phyloP scores from a whole-genome alignment of 2,888 invertebrate genomes.

The Trachelus stipa region DNA sequence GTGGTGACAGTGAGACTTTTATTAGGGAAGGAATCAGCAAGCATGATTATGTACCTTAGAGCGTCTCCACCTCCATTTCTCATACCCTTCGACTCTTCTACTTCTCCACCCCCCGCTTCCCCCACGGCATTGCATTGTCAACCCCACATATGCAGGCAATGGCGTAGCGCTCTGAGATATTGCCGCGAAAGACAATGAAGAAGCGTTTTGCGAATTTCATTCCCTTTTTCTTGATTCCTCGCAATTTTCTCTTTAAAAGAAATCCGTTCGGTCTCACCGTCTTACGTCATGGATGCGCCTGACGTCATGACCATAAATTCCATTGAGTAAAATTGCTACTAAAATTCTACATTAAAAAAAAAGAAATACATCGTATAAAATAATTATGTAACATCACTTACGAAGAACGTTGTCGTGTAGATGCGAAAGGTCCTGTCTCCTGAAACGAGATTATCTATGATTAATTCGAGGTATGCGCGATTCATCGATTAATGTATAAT shows the following conservation, averaged over 20 bases:
- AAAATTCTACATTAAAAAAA: background rate
- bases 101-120: slow-evolving; percentile 30
- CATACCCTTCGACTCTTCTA: slow-evolving; percentile 12
- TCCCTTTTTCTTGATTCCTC: background rate
- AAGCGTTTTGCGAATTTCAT: background rate
- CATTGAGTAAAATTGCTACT: background rate
- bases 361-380: background rate
- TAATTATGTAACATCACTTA: slow-evolving; percentile 44
- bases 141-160: slow-evolving; percentile 42
- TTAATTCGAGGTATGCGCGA: too few species aligned
- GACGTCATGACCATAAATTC: background rate
- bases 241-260: too few species aligned
- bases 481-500: slow-evolving; percentile 9
- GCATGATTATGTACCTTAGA: slow-evolving; percentile 67
- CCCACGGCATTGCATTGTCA: slow-evolving; percentile 47
- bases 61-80: slow-evolving; percentile 49
- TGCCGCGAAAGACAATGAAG: slow-evolving; percentile 4
- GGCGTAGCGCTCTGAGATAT: slow-evolving; percentile 45
- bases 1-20: slow-evolving; percentile 63
- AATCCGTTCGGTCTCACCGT: background rate
- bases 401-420: slow-evolving; percentile 60
- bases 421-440: slow-evolving; percentile 59
- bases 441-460: slow-evolving; percentile 39
- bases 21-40: slow-evolving; percentile 67
- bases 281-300: background rate